Conservation (phyloP, 2,888 invertebrate genomes). For the Amphipoea oculea region DNA sequence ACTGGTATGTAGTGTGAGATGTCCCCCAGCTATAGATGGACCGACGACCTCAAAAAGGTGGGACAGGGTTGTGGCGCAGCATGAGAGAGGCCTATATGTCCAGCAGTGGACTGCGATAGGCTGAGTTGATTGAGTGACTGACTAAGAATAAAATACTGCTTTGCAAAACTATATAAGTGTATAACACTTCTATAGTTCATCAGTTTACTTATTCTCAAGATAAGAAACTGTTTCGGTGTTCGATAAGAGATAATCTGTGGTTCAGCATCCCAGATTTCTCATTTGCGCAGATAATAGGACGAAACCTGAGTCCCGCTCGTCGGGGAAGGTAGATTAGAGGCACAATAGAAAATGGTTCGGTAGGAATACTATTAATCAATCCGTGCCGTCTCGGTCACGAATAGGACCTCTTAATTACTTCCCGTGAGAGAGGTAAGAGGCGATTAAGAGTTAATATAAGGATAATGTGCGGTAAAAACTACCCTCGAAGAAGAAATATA, state of each 20-base stretch:
- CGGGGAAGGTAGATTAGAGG: slow-evolving; percentile 42
- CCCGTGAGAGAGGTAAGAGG: slow-evolving; percentile 38
- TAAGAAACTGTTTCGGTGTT: slow-evolving; percentile 14
- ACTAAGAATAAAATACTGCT: neutral
- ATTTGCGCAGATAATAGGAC: slow-evolving; percentile 27
- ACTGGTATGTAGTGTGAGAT: neutral
- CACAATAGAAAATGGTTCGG: slow-evolving; percentile 50
- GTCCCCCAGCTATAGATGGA: neutral
- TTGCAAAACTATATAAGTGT: neutral
- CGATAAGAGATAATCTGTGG: slow-evolving; percentile 5
- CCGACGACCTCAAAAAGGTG: neutral
- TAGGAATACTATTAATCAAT: slow-evolving; percentile 64
- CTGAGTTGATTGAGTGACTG: neutral
- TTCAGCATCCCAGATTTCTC: slow-evolving; percentile 31
- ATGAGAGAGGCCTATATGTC: neutral
- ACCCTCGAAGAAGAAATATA: slow-evolving; percentile 1
- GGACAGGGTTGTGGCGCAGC: neutral
- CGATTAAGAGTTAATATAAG: slow-evolving; percentile 46
- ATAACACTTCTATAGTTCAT: neutral
- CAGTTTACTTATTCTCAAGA: neutral
- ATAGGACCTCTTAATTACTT: slow-evolving; percentile 48
- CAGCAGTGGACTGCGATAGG: neutral
- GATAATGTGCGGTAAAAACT: slow-evolving; percentile 39
- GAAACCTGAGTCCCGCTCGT: slow-evolving; percentile 27
- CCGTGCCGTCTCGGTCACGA: slow-evolving; percentile 44